Percentiles rank a stretch among this genome's conserved stretches.
Conservation (phyloP, 2,797 vertebrate genomes). For the Delichon dasypus region DNA sequence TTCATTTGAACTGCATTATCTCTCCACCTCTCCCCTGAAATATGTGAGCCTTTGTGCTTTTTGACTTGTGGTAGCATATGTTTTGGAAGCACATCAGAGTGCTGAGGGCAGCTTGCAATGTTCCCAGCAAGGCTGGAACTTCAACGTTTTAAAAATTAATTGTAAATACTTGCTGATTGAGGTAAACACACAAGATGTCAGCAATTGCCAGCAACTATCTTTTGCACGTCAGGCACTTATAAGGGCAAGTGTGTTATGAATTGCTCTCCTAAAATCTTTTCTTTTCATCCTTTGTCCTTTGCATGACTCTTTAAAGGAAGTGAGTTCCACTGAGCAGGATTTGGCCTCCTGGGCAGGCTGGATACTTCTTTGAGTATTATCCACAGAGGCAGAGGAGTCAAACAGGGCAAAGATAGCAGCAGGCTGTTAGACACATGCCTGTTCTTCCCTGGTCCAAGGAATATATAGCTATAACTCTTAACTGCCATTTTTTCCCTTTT, state of each 20-base stretch:
- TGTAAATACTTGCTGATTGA: slow-evolving; percentile 44
- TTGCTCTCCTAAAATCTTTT: neutral
- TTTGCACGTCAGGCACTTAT: neutral
- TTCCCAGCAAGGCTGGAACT: neutral
- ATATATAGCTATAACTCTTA: neutral
- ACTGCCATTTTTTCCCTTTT: neutral
- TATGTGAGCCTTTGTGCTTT: neutral
- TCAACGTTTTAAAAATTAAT: slow-evolving; percentile 11
- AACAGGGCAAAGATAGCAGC: neutral
- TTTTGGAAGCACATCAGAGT: slow-evolving; percentile 45
- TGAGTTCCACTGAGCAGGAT: neutral
- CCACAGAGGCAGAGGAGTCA: neutral
- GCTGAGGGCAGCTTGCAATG: slow-evolving; percentile 8
- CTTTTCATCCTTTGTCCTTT: slow-evolving; percentile 1
- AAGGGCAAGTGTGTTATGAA: neutral
- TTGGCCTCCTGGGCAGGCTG: neutral
- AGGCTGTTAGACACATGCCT: neutral
- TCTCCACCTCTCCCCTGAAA: neutral
- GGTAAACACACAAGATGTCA: slow-evolving; percentile 41
- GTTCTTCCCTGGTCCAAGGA: neutral
- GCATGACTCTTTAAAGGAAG: neutral
- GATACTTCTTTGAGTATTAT: neutral
- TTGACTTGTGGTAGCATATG: neutral
- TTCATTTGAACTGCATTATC: neutral
- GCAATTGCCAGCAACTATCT: neutral